Percentiles rank a stretch among this genome's conserved stretches.
Evolutionary conservation across 2,888 invertebrate genomes (phyloP).

Genomic region (Altica lythri): DNA sequence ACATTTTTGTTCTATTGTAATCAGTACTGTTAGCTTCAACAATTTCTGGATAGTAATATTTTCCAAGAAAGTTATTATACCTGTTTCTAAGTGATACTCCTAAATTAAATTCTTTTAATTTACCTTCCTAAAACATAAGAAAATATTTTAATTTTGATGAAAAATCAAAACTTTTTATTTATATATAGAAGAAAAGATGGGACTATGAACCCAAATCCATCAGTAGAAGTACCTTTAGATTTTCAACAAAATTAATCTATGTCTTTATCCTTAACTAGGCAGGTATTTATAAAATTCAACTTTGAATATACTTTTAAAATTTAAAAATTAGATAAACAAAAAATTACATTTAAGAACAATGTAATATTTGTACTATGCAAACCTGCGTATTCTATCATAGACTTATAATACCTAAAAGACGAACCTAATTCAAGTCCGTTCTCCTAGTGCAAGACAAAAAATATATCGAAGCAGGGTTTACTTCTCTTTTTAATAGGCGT

Average conservation of each 20-base stretch:
- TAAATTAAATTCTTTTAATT: slow-evolving; percentile 58
- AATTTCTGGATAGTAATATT: slow-evolving; percentile 60
- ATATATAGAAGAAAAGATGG: not conserved
- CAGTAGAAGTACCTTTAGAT: not conserved
- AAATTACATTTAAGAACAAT: no score
- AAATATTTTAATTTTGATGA: not conserved
- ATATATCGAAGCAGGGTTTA: no score
- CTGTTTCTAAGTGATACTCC: slow-evolving; percentile 66
- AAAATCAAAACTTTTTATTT: not conserved
- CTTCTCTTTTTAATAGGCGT: no score
- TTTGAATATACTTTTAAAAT: no score
- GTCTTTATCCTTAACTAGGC: not conserved
- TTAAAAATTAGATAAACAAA: no score
- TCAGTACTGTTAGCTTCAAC: slow-evolving; percentile 70
- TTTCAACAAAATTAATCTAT: no score
- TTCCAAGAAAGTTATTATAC: slow-evolving; percentile 66
- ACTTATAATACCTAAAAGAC: no score
- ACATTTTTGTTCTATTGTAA: slow-evolving; percentile 73
- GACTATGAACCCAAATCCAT: not conserved
- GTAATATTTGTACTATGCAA: no score
- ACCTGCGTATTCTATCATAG: no score
- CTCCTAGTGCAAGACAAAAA: no score
- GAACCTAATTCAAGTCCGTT: no score
- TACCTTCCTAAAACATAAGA: slow-evolving; percentile 42
- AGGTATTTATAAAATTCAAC: not conserved